Base-by-base conservation (phyloP, 2,888 invertebrate genomes). In the Harpalus rufipes region DNA sequence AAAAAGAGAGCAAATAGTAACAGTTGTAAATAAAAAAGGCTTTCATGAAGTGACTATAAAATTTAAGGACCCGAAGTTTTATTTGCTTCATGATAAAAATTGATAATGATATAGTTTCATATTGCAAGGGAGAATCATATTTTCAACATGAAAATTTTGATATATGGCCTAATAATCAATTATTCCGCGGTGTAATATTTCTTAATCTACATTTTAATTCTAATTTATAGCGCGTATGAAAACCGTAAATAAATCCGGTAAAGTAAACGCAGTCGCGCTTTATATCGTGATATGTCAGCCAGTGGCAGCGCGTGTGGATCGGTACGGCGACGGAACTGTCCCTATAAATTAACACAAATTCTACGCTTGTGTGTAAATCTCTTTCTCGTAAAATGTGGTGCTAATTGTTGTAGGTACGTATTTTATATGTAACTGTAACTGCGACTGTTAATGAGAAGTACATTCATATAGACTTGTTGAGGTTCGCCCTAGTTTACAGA, bases 321-420 rank as follows among this genome's bases (percentile, higher is more conserved):
- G 63, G 63, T 25, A 68, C 32, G 68, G 68, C 7, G 39, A 39
- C 14, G 68, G 39, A 68, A 68, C 39, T 32, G 14, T 41, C 68
- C 25, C n/a, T 32, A 68, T 68, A 68, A 68, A 68, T 68, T 39
- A 41, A 39, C 14, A 7, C n/a, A 68, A 39, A 68, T 68, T 68
- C n/a, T 68, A 39, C 68, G 32, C 68, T 14, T 5, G 39, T 68
- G 68, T 39, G 68, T 14, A 32, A 7, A 25, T 3, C 63, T 21
- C 25, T 4, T 25, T 7, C 1, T 25, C 8, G 21, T 25, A 63
- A 63, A 63, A 68, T 68, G 68, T 68, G 68, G 68, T 68, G 68
- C 32, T 68, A 68, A 68, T 68, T 68, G 68, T 68, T 41, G 68
- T 39, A 65, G 65, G 25, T n/a, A 68, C n/a, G 7, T 68, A 68